Evolutionary conservation across 1,140 invertebrate genomes (phyloP), one percentile per base, ranked within the genome.

Genomic region (Phocides pigmalion): DNA sequence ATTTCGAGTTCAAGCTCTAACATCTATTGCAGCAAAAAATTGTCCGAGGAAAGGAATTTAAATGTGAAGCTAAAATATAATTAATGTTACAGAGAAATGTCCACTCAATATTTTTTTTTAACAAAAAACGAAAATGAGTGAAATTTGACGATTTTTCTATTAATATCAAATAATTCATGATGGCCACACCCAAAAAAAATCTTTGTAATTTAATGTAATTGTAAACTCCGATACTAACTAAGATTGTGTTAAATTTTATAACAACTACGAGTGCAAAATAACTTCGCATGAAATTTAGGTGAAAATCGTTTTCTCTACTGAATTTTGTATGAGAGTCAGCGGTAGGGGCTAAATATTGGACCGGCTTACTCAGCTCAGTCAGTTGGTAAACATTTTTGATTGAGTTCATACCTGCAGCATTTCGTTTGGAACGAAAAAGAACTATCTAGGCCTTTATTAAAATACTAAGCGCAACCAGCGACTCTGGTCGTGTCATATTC

Each of bases 301-400:
- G 20, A 8, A 49, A 46, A 28, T 28, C 12, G 46, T 28, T 15
- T 20, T 22, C 25, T 28, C 46, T 28, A 4, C 20, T 49, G 46
- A 28, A 49, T 49, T 49, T 49, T 28, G 22, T 28, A 49, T 76
- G 64, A 35, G 51, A 68, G 65, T 59, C 62, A 63, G 63, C 50
- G 62, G 67, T 72, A 72, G 64, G 71, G 70, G 73, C 68, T 62
- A 71, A 74, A 77, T 79, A 79, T 81, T 79, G 77, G 66, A 65
- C 74, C 42, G 42, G 72, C 74, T 64, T 42, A 66, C 50, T 71
- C 54, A 39, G 72, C 74, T 64, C 37, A 66, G 46, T 71, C 54
- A 41, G 64, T 50, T 59, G 70, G 76, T 79, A 83, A 83, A 83
- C 73, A 79, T 79, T 77, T 39, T 79, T 80, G 77, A 82, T 80